phyloP scores from a whole-genome alignment of 1,140 invertebrate genomes.

The Diachasma alloeum region DNA sequence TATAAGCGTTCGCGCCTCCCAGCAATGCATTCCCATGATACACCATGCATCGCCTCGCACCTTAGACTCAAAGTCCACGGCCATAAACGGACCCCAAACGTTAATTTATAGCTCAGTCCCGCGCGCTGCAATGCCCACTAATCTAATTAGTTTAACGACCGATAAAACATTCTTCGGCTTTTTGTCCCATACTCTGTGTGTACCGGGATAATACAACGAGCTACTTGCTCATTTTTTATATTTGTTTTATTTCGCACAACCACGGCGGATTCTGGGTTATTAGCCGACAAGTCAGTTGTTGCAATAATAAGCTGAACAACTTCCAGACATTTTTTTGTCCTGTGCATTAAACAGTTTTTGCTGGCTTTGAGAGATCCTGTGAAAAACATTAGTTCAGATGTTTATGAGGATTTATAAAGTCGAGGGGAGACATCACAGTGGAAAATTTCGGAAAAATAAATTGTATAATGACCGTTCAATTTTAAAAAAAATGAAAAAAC shows the following conservation, averaged over 20 bases:
- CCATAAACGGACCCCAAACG: slow-evolving; percentile 32
- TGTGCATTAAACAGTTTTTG: too few species aligned
- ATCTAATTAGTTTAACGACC: slow-evolving; percentile 37
- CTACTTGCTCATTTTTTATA: slow-evolving; percentile 1
- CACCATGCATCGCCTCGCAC: neutral
- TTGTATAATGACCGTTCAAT: too few species aligned
- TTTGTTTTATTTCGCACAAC: neutral
- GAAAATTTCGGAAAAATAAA: too few species aligned
- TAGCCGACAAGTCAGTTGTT: neutral
- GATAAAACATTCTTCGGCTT: slow-evolving; percentile 33
- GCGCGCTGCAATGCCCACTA: slow-evolving; percentile 18
- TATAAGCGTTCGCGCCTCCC: neutral
- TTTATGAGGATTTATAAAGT: too few species aligned
- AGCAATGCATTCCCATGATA: neutral
- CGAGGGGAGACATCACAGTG: too few species aligned
- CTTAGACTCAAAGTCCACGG: neutral
- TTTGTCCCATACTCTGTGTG: slow-evolving; percentile 15
- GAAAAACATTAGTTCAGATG: too few species aligned
- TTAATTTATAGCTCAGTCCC: slow-evolving; percentile 30
- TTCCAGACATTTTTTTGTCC: neutral
- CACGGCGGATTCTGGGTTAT: neutral
- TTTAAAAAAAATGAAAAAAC: too few species aligned
- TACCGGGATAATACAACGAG: neutral
- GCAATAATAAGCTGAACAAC: neutral
- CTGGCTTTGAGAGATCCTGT: too few species aligned